These are phyloP conservation scores for Lucilia sericata DNA, from an alignment of 1,140 invertebrate species.

Conservation along the genomic window DNA sequence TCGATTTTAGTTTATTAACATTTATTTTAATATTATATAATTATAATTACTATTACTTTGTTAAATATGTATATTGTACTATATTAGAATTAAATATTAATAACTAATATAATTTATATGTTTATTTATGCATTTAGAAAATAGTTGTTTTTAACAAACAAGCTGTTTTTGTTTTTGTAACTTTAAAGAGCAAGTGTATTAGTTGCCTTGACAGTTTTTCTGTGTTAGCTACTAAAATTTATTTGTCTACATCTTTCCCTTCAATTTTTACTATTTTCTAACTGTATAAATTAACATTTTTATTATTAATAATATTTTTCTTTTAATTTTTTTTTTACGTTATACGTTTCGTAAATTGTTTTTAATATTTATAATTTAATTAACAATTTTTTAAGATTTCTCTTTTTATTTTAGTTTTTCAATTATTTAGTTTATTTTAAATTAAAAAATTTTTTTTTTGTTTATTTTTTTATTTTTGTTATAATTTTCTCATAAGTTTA, in stretches of 20 bases:
- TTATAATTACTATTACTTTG: background rate
- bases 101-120: background rate
- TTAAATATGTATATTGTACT: constrained; percentile 19
- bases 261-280: no score
- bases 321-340: constrained; percentile 7
- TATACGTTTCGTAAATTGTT: constrained; percentile 24
- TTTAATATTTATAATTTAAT: constrained; percentile 36
- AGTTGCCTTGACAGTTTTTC: no score
- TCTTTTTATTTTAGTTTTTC: constrained; percentile 16
- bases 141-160: background rate
- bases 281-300: background rate
- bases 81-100: background rate
- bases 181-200: background rate
- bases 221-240: no score
- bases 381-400: constrained; percentile 31
- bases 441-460: background rate
- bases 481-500: background rate
- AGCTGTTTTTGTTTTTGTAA: background rate
- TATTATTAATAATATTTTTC: background rate
- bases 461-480: background rate
- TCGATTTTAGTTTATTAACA: background rate
- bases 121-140: background rate
- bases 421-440: background rate
- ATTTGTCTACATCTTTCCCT: no score
- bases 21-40: background rate